These are phyloP conservation scores for Achlya flavicornis DNA, from an alignment of 2,888 invertebrate genomes.

Conservation along the genomic window DNA sequence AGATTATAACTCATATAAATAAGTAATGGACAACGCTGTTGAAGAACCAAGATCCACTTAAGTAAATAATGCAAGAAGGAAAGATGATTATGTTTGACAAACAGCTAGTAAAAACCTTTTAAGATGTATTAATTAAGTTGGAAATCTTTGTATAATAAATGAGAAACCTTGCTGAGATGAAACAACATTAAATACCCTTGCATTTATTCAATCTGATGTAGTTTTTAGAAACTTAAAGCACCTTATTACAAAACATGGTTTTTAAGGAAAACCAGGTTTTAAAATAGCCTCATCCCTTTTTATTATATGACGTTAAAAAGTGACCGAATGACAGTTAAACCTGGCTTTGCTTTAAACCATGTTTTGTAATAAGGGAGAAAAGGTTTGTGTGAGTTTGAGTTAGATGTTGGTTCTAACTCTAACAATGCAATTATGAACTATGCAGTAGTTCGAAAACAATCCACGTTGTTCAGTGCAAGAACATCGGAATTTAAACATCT, in stretches of 20 bases:
- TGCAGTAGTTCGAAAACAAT: no score
- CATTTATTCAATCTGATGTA: background rate
- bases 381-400: background rate
- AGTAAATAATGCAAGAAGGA: background rate
- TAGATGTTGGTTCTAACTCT: background rate
- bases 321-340: no score
- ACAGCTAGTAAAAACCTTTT: background rate
- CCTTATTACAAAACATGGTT: no score
- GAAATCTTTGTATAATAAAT: background rate
- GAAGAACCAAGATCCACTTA: slow-evolving; percentile 17
- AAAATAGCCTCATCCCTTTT: no score
- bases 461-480: no score
- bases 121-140: background rate
- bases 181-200: background rate
- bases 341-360: no score
- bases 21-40: slow-evolving; percentile 39
- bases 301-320: no score
- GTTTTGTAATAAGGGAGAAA: no score
- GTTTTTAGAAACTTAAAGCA: background rate
- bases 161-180: background rate
- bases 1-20: slow-evolving; percentile 41
- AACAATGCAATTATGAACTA: no score
- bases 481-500: no score
- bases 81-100: slow-evolving; percentile 5
- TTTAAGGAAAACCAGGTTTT: no score